Conservation (phyloP, 2,797 vertebrate species). For the Apogon talboti region DNA sequence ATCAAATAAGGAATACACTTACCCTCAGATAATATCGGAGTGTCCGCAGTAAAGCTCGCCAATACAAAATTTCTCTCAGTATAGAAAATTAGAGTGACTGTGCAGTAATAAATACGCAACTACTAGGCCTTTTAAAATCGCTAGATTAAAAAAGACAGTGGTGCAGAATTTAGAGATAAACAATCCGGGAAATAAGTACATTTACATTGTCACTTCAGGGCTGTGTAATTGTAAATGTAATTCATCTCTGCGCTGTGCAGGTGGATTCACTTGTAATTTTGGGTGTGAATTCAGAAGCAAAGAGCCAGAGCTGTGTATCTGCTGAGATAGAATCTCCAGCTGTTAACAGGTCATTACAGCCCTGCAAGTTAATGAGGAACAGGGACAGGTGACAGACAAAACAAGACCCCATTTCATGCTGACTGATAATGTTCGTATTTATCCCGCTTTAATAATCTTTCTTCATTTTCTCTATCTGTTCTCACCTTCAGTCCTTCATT, state of each 20-base stretch:
- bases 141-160: too few species aligned
- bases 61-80: too few species aligned
- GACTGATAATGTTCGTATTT: constrained; percentile 45
- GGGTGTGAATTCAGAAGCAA: neutral
- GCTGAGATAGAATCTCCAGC: constrained; percentile 42
- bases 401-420: constrained; percentile 25
- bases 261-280: constrained; percentile 5
- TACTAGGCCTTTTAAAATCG: too few species aligned
- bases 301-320: constrained; percentile 26
- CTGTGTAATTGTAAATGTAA: neutral
- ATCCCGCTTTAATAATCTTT: constrained; percentile 32
- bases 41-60: too few species aligned
- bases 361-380: constrained; percentile 46
- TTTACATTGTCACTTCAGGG: neutral
- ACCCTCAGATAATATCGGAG: too few species aligned
- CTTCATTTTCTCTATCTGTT: constrained; percentile 12
- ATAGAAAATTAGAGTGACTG: too few species aligned
- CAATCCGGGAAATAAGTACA: too few species aligned
- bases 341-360: constrained; percentile 52
- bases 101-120: too few species aligned
- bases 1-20: too few species aligned
- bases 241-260: neutral
- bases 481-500: constrained; percentile 24
- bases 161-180: too few species aligned
- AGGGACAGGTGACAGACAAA: constrained; percentile 29